Evolutionary conservation across 2,113 vertebrate genomes (phyloP).

Genomic region (Romanogobio albipinnatus): DNA sequence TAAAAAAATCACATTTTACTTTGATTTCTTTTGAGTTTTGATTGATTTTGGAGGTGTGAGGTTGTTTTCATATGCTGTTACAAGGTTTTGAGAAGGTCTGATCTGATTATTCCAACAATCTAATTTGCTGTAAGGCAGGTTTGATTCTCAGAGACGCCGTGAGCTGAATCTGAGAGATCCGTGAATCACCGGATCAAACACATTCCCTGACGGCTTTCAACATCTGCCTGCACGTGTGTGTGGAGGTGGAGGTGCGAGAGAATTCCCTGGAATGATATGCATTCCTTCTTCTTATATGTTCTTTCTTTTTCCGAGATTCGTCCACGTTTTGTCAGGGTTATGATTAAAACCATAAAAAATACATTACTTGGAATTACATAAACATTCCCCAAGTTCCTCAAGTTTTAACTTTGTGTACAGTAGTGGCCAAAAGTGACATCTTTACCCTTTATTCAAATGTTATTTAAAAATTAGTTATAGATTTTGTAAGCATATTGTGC

Average conservation of each 20-base stretch:
- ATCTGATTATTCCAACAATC: slow-evolving; percentile 4
- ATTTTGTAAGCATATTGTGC: no score
- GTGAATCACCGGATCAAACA: slow-evolving; percentile 43
- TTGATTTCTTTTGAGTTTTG: background rate
- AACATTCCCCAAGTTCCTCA: no score
- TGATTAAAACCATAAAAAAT: no score
- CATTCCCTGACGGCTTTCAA: slow-evolving; percentile 17
- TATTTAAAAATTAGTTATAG: no score
- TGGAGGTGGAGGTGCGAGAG: background rate
- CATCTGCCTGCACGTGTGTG: slow-evolving; percentile 9
- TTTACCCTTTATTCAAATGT: no score
- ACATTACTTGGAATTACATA: background rate
- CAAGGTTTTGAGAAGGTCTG: background rate
- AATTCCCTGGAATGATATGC: slow-evolving; percentile 29
- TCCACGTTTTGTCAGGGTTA: background rate
- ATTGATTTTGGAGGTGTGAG: background rate
- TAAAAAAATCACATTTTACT: no score
- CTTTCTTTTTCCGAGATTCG: background rate
- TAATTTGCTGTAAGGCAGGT: slow-evolving; percentile 11
- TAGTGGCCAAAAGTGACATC: no score
- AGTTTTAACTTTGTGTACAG: background rate
- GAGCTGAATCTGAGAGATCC: background rate
- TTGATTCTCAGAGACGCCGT: background rate
- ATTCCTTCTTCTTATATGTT: background rate
- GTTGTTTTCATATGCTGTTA: background rate